Conservation (phyloP, 2,797 vertebrate species). For the Harpagifer antarcticus region DNA sequence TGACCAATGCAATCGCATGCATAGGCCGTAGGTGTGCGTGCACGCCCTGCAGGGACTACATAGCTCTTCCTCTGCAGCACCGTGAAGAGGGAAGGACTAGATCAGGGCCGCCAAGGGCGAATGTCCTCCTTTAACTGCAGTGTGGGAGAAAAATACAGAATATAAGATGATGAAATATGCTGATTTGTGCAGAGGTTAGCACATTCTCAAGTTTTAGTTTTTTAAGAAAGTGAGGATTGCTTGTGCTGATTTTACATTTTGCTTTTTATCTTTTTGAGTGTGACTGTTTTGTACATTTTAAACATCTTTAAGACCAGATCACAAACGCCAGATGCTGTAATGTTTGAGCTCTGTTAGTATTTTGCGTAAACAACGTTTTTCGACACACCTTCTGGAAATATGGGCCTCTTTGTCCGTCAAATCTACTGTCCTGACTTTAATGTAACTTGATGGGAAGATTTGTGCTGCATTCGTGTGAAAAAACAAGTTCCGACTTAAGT, state of each 20-base stretch:
- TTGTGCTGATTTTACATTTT: slow-evolving; percentile 11
- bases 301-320: slow-evolving; percentile 18
- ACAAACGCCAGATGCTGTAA: no score
- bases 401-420: no score
- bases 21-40: slow-evolving; percentile 18
- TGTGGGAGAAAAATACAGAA: slow-evolving; percentile 5
- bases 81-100: slow-evolving; percentile 42
- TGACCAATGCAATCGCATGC: slow-evolving; percentile 9
- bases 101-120: slow-evolving; percentile 35
- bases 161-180: slow-evolving; percentile 15
- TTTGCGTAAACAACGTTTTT: no score
- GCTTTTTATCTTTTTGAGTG: neutral
- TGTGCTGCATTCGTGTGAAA: no score
- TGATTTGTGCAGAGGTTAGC: slow-evolving; percentile 27
- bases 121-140: slow-evolving; percentile 40
- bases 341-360: no score
- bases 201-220: slow-evolving; percentile 29
- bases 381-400: no score
- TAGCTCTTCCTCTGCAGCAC: slow-evolving; percentile 43
- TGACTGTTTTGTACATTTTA: slow-evolving; percentile 2
- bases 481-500: no score
- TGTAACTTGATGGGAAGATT: no score
- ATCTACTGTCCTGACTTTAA: no score
- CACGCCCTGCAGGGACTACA: slow-evolving; percentile 22
- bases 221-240: neutral